Percentiles rank a stretch among this genome's conserved stretches.
These are phyloP conservation scores for Zeuzera pyrina DNA, from an alignment of 2,888 invertebrate species.

Conservation along the genomic window DNA sequence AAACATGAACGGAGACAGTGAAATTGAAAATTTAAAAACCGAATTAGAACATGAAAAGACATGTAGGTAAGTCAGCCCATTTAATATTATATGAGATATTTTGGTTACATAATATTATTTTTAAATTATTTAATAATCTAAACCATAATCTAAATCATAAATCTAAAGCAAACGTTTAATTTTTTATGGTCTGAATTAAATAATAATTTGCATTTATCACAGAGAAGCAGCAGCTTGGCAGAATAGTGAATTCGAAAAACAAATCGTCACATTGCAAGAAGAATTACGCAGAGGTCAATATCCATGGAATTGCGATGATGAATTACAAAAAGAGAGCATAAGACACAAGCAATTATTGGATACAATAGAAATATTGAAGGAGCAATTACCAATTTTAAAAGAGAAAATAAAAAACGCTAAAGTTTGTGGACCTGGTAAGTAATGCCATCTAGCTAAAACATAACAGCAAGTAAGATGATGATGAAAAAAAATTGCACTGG, in stretches of 20 bases:
- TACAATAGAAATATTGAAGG: constrained; percentile 45
- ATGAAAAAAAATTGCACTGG: no score
- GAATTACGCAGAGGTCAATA: constrained; percentile 54
- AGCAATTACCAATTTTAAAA: constrained; percentile 50
- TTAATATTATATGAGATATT: no score
- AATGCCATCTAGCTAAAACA: neutral
- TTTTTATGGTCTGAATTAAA: no score
- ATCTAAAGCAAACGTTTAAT: no score
- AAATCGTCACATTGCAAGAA: constrained; percentile 55
- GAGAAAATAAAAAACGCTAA: constrained; percentile 63
- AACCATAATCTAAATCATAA: no score
- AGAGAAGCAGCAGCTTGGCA: constrained; percentile 66
- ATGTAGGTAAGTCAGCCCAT: constrained; percentile 58
- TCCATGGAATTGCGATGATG: constrained; percentile 54
- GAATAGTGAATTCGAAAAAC: constrained; percentile 60
- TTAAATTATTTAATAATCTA: no score
- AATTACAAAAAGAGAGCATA: constrained; percentile 45
- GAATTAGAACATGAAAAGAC: constrained; percentile 65
- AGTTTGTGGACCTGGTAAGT: constrained; percentile 56
- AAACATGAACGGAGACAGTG: constrained; percentile 56
- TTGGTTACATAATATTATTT: no score
- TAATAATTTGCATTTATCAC: neutral
- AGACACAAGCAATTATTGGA: constrained; percentile 53
- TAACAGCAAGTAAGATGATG: no score
- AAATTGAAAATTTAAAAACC: constrained; percentile 56